Base-by-base conservation (phyloP, 2,797 vertebrate species). In the Melopsittacus undulatus region DNA sequence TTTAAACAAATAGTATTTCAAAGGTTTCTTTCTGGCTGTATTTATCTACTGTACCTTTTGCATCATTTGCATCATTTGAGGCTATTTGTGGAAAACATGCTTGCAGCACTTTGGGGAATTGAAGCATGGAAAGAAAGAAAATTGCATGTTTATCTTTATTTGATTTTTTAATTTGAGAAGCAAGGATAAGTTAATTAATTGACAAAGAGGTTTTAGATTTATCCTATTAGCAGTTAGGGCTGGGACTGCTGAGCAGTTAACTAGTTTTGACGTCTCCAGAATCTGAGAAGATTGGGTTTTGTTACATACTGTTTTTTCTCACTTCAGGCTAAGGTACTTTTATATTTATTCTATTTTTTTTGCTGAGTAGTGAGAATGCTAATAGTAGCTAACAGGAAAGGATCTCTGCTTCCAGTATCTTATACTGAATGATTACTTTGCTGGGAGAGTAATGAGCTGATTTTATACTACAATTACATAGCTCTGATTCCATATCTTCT, bases 81-180 rank as follows among this genome's bases (percentile, higher is more conserved):
- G 32, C 61, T 90, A 48, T 75, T 91, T 2, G 2, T 10, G 79
- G 70, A 67, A 95, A 91, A 92, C 1, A 7, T 70, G 20, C 67
- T 85, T 78, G 59, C 67, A 86, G 77, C 85, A 89, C 48, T 86
- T 88, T n/a, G 42, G 80, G 83, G 91, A 95, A 91, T 23, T 89
- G 91, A 96, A 89, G 85, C 90, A 70, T 94, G 88, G 83, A 90
- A 87, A 34, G 48, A 80, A 92, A 91, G 94, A 96, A 96, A 96
- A 97, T 95, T 94, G 66, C 74, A 77, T 91, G 88, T 90, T 96
- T 96, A 91, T 95, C 83, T 94, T 96, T 91, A 92, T 93, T 96
- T 95, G 93, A 94, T 96, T 95, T 93, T 86, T 96, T 96, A 95
- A 94, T 96, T 96, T 95, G 74, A 87, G 72, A 87, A 90, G 80